Evolutionary conservation across 1,140 invertebrate genomes (phyloP), one percentile per base, ranked within the genome.

Genomic region (Tetramorium simillimum): DNA sequence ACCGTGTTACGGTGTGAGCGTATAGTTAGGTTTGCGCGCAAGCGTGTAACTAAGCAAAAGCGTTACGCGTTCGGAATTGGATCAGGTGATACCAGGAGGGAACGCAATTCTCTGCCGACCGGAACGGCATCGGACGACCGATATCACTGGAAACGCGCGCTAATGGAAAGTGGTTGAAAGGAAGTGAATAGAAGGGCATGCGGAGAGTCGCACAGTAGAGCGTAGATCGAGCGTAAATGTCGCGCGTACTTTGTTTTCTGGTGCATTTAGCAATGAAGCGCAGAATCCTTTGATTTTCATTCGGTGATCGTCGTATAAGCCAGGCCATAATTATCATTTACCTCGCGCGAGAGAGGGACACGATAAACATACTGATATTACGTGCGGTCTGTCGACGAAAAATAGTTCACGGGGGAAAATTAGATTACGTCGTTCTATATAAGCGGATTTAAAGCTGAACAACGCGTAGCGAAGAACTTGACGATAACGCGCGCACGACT

Each of bases 131-230:
- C n/a, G 46, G 28, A 63, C 67, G 70, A 72, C 60, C 73, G 21
- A 67, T 67, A 65, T 82, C 62, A 75, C 18, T 73, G 76, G 33
- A 72, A 82, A 37, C 46, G 37, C 49, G 53, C 33, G 56, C 62
- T 82, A 89, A 65, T 77, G 72, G 70, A 62, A 60, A 63, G n/a
- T 10, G 14, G 24, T n/a, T 67, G 69, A 87, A 82, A 82, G 37
- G 37, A 84, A 69, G 49, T 37, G 43, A 46, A 58, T 28, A 33
- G 14, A 56, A 37, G 65, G 7, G n/a, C 4, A 14, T 49, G 60
- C 21, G 33, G 51, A 73, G 37, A 56, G 40, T 37, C 7, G n/a
- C n/a, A 37, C n/a, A 37, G 28, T 6, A 43, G 53, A 37, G 40
- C 18, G 3, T 37, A 58, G 21, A 16, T 69, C 18, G 60, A 78